Percentiles rank a stretch among this genome's conserved stretches.
These are phyloP conservation scores for Mixornis gularis DNA, from an alignment of 2,113 vertebrate species.

Conservation along the genomic window DNA sequence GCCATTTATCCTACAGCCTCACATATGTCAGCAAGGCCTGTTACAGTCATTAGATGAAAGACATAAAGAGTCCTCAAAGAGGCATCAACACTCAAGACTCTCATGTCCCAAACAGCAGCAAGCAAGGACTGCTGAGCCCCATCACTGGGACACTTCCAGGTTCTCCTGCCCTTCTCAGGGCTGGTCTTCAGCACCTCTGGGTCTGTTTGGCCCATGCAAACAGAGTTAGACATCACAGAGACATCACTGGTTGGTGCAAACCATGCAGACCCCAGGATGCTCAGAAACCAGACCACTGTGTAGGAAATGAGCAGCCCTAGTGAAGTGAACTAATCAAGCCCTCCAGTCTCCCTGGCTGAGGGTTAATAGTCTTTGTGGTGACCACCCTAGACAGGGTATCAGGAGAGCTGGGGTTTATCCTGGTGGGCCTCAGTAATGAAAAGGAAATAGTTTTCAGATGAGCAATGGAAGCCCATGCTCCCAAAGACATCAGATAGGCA, in stretches of 20 bases:
- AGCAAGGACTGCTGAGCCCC: not conserved
- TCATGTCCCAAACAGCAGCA: not conserved
- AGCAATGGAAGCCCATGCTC: not conserved
- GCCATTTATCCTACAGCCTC: not conserved
- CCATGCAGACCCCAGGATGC: accelerated
- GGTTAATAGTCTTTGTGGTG: not conserved
- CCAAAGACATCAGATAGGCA: not conserved
- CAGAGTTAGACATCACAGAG: not conserved
- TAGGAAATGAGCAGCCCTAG: not conserved
- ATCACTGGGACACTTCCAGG: not conserved
- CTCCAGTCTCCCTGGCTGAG: not conserved
- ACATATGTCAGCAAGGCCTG: not conserved
- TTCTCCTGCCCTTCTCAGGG: not conserved
- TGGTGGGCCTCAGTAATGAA: slow-evolving; percentile 15
- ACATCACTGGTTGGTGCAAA: not conserved
- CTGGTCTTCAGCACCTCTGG: not conserved
- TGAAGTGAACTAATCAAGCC: not conserved
- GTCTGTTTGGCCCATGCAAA: not conserved
- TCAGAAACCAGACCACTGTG: not conserved
- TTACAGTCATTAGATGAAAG: not conserved
- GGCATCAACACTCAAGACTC: not conserved
- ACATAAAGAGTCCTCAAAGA: not conserved
- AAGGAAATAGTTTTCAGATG: slow-evolving; percentile 4
- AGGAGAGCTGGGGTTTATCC: not conserved
- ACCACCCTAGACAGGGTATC: not conserved